These are phyloP conservation scores for Drosophila tripunctata DNA, from an alignment of 2,888 invertebrate species.

Conservation along the genomic window DNA sequence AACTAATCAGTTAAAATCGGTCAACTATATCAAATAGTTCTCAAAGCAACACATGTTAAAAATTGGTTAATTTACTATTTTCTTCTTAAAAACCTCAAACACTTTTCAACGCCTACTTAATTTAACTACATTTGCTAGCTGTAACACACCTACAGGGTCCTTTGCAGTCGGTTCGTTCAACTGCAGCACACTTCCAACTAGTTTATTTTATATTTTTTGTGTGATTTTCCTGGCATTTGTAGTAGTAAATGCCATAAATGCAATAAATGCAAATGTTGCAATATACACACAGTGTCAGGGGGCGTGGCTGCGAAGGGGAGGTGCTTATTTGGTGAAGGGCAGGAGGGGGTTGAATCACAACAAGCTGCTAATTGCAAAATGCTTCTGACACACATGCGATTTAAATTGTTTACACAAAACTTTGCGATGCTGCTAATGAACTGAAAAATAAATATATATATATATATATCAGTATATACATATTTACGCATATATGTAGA, in stretches of 20 bases:
- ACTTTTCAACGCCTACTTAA: too few species aligned
- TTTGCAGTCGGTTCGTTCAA: background rate
- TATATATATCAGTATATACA: background rate
- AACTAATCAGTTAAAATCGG: too few species aligned
- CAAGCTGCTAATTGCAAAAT: conserved; percentile 11
- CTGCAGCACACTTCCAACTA: background rate
- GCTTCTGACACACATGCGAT: conserved; percentile 28
- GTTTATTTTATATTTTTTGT: background rate
- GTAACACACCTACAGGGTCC: background rate
- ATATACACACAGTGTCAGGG: background rate
- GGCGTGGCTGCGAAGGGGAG: background rate
- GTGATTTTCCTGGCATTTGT: conserved; percentile 29
- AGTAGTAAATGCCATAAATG: conserved; percentile 51
- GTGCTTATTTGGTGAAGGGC: background rate
- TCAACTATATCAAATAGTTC: too few species aligned
- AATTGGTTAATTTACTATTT: too few species aligned
- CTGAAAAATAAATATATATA: background rate
- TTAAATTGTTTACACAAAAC: background rate
- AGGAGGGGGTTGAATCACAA: background rate
- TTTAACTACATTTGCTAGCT: too few species aligned
- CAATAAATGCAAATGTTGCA: conserved; percentile 52
- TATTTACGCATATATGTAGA: background rate
- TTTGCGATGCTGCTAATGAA: background rate
- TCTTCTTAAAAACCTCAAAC: too few species aligned
- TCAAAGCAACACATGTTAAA: too few species aligned